Percentiles rank a stretch among this genome's conserved stretches.
phyloP scores from a whole-genome alignment of 2,113 vertebrate species.

The Pedetes capensis region DNA sequence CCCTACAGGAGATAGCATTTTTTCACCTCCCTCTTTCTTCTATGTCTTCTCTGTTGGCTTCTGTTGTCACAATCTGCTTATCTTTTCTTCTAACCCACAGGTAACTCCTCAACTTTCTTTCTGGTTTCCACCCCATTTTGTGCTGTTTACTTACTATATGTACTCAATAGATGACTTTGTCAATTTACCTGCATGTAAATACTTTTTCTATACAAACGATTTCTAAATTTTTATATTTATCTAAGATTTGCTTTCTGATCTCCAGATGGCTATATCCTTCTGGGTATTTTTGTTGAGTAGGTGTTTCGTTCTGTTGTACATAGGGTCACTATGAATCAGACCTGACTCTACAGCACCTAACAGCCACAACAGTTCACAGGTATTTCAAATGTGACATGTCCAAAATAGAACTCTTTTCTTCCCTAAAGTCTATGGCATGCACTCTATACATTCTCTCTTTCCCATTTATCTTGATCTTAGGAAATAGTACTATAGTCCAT shows the following conservation, averaged over 20 bases:
- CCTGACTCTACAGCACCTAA: too few species aligned
- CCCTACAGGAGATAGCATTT: background rate
- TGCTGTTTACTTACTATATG: background rate
- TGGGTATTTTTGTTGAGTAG: background rate
- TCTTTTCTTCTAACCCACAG: background rate
- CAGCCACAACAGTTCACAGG: too few species aligned
- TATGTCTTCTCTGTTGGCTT: background rate
- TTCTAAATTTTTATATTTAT: background rate
- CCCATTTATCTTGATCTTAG: background rate
- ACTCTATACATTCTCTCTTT: slow-evolving; percentile 32
- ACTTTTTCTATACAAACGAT: background rate
- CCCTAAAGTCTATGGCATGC: background rate
- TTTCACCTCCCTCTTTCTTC: too few species aligned
- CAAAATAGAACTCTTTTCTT: background rate
- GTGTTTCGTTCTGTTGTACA: too few species aligned
- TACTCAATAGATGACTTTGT: background rate
- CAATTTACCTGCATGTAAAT: background rate
- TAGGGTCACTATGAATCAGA: too few species aligned
- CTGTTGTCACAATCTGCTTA: background rate
- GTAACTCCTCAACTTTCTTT: background rate
- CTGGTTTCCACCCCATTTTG: background rate
- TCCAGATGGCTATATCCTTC: background rate
- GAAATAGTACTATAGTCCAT: background rate
- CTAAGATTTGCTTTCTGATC: background rate
- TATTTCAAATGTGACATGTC: background rate